Base-by-base conservation (phyloP, 2,797 vertebrate species). In the Esox lucius region DNA sequence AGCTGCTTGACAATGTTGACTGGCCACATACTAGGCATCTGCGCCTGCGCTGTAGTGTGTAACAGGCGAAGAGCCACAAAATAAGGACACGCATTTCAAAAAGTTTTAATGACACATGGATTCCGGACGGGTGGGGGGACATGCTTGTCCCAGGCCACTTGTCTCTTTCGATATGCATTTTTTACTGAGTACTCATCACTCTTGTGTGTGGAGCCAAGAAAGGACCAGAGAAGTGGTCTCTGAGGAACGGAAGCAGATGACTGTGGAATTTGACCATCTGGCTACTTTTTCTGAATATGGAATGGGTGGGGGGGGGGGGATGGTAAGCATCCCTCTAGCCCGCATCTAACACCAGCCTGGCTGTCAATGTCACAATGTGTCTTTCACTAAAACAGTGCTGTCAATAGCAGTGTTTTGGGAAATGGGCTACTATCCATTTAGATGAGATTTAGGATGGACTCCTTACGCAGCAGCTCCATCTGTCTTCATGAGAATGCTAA, bases 261-360 rank as follows among this genome's bases (percentile, higher is more conserved):
- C 73, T 81, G 66, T 80, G 84, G 82, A 87, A 85, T 16, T 87
- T 72, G 84, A 85, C 90, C 90, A 91, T 91, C 90, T 91, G 90
- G 87, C 86, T 75, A 83, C 78, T 76, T 78, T 67, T 68, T 78
- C 78, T 73, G 72, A 49, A 80, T 83, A 82, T 81, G 78, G 2
- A 76, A 0, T 65, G 79, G 84, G 87, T 87, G 4, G 39, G 28
- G 56, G 51, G 70, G 75, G 61, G 74, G 79, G 78, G 86, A 83
- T 77, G 85, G 86, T 71, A 76, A 83, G 71, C 49, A 76, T 82
- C 85, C 86, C 19, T 33, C 87, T 78, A 53, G 71, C 72, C 46
- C 64, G 22, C 68, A 12, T 81, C 84, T 85, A 82, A 72, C 3
- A 81, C 79, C 42, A 24, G 82, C 82, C 86, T 86, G 84, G 88